phyloP scores from a whole-genome alignment of 2,797 vertebrate genomes.

The Pagetopsis macropterus region DNA sequence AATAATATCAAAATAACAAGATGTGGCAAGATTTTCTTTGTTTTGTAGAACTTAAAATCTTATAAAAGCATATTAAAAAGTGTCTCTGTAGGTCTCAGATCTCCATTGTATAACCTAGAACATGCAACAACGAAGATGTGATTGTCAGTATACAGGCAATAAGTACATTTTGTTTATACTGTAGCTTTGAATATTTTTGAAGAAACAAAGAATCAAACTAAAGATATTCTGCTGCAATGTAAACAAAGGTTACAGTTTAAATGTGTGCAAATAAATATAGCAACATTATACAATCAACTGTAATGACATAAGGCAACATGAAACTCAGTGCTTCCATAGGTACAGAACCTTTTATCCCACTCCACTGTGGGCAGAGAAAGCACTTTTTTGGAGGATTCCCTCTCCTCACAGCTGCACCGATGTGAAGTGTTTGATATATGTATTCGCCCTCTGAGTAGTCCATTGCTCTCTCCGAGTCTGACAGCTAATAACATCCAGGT shows the following conservation, averaged over 20 bases:
- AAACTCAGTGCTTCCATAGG: neutral
- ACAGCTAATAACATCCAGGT: constrained; percentile 55
- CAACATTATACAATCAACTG: neutral
- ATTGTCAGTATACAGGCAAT: too few relatives aligned
- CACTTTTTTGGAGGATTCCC: neutral
- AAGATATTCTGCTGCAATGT: neutral
- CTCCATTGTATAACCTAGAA: too few relatives aligned
- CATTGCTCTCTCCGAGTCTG: neutral
- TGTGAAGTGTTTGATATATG: constrained; percentile 32
- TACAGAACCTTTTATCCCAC: neutral
- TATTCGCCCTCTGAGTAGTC: constrained; percentile 19
- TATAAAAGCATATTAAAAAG: too few relatives aligned
- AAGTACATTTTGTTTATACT: neutral
- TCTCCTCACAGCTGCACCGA: neutral
- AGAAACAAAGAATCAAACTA: neutral
- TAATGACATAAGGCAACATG: neutral
- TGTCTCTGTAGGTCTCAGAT: neutral
- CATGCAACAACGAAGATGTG: too few relatives aligned
- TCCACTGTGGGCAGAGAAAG: neutral
- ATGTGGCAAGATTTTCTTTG: too few relatives aligned
- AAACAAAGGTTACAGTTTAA: neutral
- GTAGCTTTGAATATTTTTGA: neutral
- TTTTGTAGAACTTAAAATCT: too few relatives aligned
- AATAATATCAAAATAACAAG: too few relatives aligned
- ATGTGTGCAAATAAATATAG: neutral